phyloP scores from a whole-genome alignment of 2,113 vertebrate species.

The Cyprinus carpio region DNA sequence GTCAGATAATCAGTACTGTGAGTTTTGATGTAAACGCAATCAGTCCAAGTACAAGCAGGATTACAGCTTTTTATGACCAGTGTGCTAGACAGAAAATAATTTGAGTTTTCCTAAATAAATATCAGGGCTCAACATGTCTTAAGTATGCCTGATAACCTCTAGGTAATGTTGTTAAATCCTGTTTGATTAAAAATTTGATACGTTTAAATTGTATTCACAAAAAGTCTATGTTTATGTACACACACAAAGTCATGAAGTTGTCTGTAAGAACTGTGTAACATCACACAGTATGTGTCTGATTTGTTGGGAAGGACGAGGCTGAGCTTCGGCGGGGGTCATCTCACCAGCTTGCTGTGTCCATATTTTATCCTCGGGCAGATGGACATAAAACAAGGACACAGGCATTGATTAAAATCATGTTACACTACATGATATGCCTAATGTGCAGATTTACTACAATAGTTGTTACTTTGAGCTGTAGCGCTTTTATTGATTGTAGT shows the following conservation, averaged over 20 bases:
- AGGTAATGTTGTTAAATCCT: too few species aligned
- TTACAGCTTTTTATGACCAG: neutral
- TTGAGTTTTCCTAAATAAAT: neutral
- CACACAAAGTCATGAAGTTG: neutral
- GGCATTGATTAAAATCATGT: constrained; percentile 17
- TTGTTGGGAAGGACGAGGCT: neutral
- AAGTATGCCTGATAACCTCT: neutral
- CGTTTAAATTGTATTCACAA: neutral
- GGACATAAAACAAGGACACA: neutral
- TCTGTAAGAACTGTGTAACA: neutral
- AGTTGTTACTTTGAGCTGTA: neutral
- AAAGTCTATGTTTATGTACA: neutral
- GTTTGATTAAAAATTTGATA: too few species aligned
- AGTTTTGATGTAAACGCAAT: neutral
- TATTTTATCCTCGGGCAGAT: constrained; percentile 17
- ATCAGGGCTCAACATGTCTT: neutral
- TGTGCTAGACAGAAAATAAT: neutral
- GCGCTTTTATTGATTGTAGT: neutral
- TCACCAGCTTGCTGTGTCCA: constrained; percentile 6
- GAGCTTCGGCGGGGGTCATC: neutral
- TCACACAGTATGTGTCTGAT: neutral
- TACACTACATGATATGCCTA: neutral
- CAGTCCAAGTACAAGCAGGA: neutral
- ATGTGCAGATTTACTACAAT: neutral
- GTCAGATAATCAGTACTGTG: neutral